phyloP scores from a whole-genome alignment of 1,140 invertebrate genomes.

The Drosophila quadrilineata region DNA sequence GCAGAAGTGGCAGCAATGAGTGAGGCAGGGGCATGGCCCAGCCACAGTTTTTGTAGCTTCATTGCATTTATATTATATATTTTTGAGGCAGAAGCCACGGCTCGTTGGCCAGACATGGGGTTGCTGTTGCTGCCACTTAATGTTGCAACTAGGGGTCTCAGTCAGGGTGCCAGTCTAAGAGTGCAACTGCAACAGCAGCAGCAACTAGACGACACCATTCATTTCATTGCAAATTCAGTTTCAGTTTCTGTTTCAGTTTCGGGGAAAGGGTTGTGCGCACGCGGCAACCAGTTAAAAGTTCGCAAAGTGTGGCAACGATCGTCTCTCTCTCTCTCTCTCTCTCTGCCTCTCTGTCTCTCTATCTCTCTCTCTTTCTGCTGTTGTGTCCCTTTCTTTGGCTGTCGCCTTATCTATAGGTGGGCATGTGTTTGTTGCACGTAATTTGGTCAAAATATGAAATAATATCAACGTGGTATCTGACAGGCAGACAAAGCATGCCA shows the following conservation, averaged over 20 bases:
- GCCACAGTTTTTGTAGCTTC: too few relatives aligned
- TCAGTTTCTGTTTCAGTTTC: slow-evolving; percentile 4
- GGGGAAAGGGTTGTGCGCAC: slow-evolving; percentile 42
- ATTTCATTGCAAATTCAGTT: too few relatives aligned
- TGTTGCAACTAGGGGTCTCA: too few relatives aligned
- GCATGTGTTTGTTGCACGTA: slow-evolving; percentile 21
- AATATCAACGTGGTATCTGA: slow-evolving; percentile 38
- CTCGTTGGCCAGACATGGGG: slow-evolving; percentile 29
- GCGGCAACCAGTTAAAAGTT: slow-evolving; percentile 37
- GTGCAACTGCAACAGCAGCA: too few relatives aligned
- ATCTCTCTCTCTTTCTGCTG: too few relatives aligned
- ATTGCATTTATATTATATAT: too few relatives aligned
- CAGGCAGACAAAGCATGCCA: slow-evolving; percentile 38
- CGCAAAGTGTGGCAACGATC: slow-evolving; percentile 29
- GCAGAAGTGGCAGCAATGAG: background rate
- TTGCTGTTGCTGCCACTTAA: slow-evolving; percentile 20
- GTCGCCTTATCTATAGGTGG: too few relatives aligned
- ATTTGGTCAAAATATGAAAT: slow-evolving; percentile 50
- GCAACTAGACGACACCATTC: too few relatives aligned
- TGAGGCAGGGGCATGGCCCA: background rate
- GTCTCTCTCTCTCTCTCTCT: too few relatives aligned
- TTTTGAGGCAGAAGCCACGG: slow-evolving; percentile 17
- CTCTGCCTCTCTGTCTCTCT: too few relatives aligned
- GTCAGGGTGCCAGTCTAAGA: too few relatives aligned
- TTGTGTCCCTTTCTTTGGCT: too few relatives aligned